Evolutionary conservation across 2,888 invertebrate species (phyloP).

Genomic region (Napeogenes sylphis): DNA sequence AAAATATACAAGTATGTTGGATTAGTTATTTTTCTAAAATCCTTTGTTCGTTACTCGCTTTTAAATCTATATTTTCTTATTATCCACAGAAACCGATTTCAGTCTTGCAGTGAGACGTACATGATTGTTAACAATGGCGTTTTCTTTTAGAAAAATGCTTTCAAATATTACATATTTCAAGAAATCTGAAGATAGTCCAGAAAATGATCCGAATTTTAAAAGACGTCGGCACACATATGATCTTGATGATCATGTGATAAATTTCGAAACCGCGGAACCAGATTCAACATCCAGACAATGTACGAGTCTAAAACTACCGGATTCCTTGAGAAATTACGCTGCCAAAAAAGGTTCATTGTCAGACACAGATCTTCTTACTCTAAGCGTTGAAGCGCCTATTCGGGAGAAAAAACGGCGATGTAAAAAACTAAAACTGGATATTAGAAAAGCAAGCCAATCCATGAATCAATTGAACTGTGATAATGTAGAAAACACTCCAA

Average conservation of each 20-base stretch:
- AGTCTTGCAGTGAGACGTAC: not conserved
- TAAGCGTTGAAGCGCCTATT: constrained; percentile 34
- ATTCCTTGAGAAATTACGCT: constrained; percentile 48
- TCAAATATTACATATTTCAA: constrained; percentile 69
- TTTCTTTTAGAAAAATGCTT: constrained; percentile 65
- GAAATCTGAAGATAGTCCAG: constrained; percentile 47
- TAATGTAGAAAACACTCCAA: constrained; percentile 64
- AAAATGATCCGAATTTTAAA: constrained; percentile 25
- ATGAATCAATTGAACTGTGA: constrained; percentile 40
- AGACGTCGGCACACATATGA: constrained; percentile 31
- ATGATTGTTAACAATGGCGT: constrained; percentile 52
- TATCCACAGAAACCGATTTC: not conserved
- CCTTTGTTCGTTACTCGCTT: not conserved
- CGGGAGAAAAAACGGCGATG: constrained; percentile 44
- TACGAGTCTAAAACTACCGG: constrained; percentile 46
- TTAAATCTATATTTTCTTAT: not conserved
- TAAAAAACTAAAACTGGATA: constrained; percentile 58
- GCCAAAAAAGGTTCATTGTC: constrained; percentile 59
- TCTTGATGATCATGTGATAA: constrained; percentile 36
- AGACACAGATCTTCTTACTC: constrained; percentile 56
- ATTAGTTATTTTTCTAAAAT: not conserved
- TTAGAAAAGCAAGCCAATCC: constrained; percentile 57
- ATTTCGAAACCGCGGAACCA: constrained; percentile 50
- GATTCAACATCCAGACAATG: constrained; percentile 58
- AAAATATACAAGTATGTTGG: not conserved